These are phyloP conservation scores for Branchellion lobata DNA, from an alignment of 2,888 invertebrate species.

Conservation along the genomic window DNA sequence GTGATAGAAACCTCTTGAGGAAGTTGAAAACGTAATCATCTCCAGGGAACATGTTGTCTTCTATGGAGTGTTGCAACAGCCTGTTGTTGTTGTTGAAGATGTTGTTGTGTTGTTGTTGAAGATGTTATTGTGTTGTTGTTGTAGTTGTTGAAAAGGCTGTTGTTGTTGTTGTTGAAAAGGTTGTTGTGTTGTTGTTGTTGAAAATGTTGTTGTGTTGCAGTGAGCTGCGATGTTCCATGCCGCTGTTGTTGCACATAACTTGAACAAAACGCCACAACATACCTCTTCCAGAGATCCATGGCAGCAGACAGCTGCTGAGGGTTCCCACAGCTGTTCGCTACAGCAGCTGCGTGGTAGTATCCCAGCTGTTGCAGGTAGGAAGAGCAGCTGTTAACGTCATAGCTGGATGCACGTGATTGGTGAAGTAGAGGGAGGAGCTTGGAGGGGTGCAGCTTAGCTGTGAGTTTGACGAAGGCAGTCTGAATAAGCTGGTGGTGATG, in stretches of 20 bases:
- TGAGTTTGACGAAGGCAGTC: slow-evolving; percentile 5
- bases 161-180: too few relatives aligned
- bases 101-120: too few relatives aligned
- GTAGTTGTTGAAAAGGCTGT: too few relatives aligned
- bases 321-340: background rate
- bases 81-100: background rate
- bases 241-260: background rate
- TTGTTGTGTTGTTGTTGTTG: too few relatives aligned
- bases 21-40: background rate
- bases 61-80: background rate
- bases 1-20: background rate
- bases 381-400: background rate
- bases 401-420: background rate
- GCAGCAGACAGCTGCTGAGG: background rate
- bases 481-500: background rate
- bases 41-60: background rate
- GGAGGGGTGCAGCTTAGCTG: background rate
- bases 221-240: background rate
- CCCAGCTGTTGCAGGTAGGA: background rate
- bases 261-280: background rate
- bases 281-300: background rate
- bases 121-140: too few relatives aligned
- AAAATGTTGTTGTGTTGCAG: background rate
- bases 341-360: slow-evolving; percentile 4
- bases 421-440: background rate